A percentile compares a stretch with the other conserved stretches of the same genome.
Evolutionary conservation across 2,797 vertebrate species (phyloP).

Genomic region (Thalassophryne amazonica): DNA sequence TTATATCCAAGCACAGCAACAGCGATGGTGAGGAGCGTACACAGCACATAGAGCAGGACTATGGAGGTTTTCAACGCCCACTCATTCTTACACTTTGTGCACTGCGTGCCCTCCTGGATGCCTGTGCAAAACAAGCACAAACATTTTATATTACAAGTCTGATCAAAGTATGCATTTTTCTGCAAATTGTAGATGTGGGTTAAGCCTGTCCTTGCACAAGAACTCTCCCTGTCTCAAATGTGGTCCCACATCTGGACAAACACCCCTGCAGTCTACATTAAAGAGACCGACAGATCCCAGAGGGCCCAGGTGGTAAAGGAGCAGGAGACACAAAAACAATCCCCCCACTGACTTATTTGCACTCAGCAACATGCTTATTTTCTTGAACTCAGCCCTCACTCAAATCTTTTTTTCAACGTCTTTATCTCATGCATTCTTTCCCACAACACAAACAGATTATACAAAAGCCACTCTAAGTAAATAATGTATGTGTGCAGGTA

Average conservation of each 20-base stretch:
- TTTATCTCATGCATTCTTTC: not conserved
- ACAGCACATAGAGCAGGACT: constrained; percentile 90
- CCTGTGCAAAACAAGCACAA: constrained; percentile 73
- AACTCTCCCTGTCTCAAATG: constrained; percentile 25
- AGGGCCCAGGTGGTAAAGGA: constrained; percentile 70
- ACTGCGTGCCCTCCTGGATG: constrained; percentile 95
- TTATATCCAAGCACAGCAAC: constrained; percentile 94
- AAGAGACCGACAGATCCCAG: constrained; percentile 77
- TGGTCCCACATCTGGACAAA: constrained; percentile 88
- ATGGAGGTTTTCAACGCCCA: constrained; percentile 96
- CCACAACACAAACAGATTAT: constrained; percentile 1
- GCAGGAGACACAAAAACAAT: constrained; percentile 81
- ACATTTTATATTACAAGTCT: not conserved
- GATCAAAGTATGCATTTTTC: not conserved
- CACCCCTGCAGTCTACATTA: constrained; percentile 81
- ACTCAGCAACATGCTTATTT: constrained; percentile 82
- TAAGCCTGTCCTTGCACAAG: constrained; percentile 18
- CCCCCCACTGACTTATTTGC: constrained; percentile 73
- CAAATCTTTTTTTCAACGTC: constrained; percentile 15
- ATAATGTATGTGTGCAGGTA: not conserved
- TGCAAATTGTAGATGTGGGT: constrained; percentile 17
- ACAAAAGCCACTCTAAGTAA: not conserved
- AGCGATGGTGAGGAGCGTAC: constrained; percentile 90
- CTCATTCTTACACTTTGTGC: constrained; percentile 96
- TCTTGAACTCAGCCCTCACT: constrained; percentile 72